Evolutionary conservation across 2,113 vertebrate species (phyloP), one percentile per base, ranked within the genome.

Genomic region (Cephalophus harveyi): DNA sequence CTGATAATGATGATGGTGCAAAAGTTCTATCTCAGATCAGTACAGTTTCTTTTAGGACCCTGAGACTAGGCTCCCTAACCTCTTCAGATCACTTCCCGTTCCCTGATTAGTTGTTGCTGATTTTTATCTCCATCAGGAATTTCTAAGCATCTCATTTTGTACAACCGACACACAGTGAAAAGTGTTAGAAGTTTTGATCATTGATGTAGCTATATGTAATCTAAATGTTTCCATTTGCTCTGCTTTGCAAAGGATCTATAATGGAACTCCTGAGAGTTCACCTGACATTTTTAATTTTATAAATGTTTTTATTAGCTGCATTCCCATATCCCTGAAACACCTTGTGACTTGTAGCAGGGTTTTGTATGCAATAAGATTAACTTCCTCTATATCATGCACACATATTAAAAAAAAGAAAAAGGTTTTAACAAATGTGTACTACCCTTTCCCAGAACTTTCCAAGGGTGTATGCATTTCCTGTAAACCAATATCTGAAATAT

Each of bases 401-500:
- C 36, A 71, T 92, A 92, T 95, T 96, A 64, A 91, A 95, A 88
- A 83, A 43, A 83, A 81, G 50, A 83, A 81, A 52, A 87, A 23
- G 7, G 60, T 87, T 91, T 96, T 50, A 81, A 94, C 54, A 97
- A 95, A 85, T 89, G 71, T 50, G 7, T 87, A 89, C 57, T 85
- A 74, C 36, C 48, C n/a, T 97, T 97, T 96, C 94, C 89, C 96
- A 97, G 97, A 97, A 97, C n/a, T 93, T 95, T 96, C 76, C 71
- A 94, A 91, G 50, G 17, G 85, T 94, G 43, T 93, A 86, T 94
- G 93, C 85, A 97, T 97, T 97, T 98, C 88, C 88, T 98, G 87
- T 97, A 98, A 98, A 96, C 86, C 76, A 94, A 25, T 89, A 90
- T 83, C 87, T 97, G 67, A 97, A 97, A 95, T 96, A 97, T 87